These are phyloP conservation scores for Rhinichthys klamathensis DNA, from an alignment of 2,113 vertebrate species.

Conservation along the genomic window DNA sequence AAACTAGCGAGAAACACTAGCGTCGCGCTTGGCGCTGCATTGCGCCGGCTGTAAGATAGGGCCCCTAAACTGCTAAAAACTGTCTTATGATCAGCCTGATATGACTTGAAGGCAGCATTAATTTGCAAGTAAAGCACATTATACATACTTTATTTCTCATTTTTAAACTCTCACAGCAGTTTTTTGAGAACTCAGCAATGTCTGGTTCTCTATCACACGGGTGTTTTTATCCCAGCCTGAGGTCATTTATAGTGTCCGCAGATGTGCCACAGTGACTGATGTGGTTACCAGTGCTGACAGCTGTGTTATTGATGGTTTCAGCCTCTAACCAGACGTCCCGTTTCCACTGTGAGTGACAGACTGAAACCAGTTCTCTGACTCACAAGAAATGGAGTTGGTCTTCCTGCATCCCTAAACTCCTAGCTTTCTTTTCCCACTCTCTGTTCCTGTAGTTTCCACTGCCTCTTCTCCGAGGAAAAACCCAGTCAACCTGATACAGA, in stretches of 20 bases:
- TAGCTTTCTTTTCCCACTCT: conserved; percentile 1
- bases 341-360: conserved; percentile 68
- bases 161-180: neutral
- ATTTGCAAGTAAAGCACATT: too few relatives aligned
- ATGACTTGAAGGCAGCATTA: too few relatives aligned
- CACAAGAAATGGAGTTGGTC: conserved; percentile 56
- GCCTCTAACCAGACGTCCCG: conserved; percentile 51
- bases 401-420: conserved; percentile 64
- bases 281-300: conserved; percentile 32
- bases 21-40: too few relatives aligned
- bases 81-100: too few relatives aligned
- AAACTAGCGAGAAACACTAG: too few relatives aligned
- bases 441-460: conserved; percentile 1
- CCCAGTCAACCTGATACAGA: neutral
- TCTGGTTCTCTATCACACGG: neutral
- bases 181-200: neutral
- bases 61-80: too few relatives aligned
- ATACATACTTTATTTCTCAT: too few relatives aligned
- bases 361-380: conserved; percentile 71
- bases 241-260: conserved; percentile 49
- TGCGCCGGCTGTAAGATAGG: too few relatives aligned
- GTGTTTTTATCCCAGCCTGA: conserved; percentile 55
- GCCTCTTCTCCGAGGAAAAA: conserved; percentile 11
- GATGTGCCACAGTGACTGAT: neutral
- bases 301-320: conserved; percentile 55